These are phyloP conservation scores for Seira ritae DNA, from an alignment of 2,888 invertebrate genomes.

Conservation along the genomic window DNA sequence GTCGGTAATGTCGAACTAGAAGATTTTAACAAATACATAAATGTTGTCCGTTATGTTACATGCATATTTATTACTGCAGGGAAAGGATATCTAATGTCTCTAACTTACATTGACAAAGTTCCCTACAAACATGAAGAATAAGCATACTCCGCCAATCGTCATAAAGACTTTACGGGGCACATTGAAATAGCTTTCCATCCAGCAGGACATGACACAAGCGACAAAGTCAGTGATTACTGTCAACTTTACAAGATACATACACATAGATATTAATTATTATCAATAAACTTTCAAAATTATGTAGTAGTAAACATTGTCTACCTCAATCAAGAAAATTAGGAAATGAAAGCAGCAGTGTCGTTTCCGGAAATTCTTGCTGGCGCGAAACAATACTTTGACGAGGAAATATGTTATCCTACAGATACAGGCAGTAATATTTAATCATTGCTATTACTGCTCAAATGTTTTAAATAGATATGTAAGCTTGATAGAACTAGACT, in stretches of 20 bases:
- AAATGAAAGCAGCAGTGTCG: not conserved
- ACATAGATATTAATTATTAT: not conserved
- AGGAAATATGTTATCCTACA: not conserved
- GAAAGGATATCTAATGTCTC: too few species aligned
- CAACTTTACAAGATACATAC: not conserved
- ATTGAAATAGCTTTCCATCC: not conserved
- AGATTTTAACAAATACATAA: not conserved
- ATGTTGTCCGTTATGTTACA: too few species aligned
- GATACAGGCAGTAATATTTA: too few species aligned
- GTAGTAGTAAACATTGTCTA: not conserved
- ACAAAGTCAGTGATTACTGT: conserved; percentile 27
- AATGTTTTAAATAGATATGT: too few species aligned
- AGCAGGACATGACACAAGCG: conserved; percentile 9
- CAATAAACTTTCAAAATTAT: too few species aligned
- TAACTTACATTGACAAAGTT: conserved; percentile 33
- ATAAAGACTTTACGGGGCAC: conserved; percentile 17
- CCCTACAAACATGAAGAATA: conserved; percentile 35
- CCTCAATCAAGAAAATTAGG: not conserved
- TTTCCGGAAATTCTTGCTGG: not conserved
- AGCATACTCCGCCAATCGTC: not conserved
- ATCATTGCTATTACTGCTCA: too few species aligned
- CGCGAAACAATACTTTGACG: not conserved
- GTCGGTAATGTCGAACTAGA: conserved; percentile 49
- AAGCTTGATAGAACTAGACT: too few species aligned
- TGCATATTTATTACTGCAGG: too few species aligned